Evolutionary conservation across 1,140 invertebrate species (phyloP).

Genomic region (Hesperophylax magnus): DNA sequence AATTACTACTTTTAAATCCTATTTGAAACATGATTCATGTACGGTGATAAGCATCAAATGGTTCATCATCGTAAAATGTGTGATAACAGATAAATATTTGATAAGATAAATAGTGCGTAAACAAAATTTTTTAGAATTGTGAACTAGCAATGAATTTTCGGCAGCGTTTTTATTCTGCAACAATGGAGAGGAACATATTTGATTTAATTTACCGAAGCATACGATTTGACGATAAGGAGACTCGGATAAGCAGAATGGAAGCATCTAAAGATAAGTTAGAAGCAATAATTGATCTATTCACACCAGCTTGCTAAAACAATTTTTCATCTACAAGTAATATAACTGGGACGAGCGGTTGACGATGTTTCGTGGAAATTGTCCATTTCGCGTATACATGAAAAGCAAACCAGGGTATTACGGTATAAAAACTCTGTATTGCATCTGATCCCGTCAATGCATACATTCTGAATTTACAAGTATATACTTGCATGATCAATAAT

Average conservation of each 20-base stretch:
- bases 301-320: background rate
- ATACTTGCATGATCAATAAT: slow-evolving; percentile 42
- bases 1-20: too few relatives aligned
- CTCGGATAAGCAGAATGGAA: background rate
- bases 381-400: slow-evolving; percentile 59
- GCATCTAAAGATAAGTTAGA: slow-evolving; percentile 10
- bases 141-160: background rate
- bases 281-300: slow-evolving; percentile 2
- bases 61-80: too few relatives aligned
- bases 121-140: background rate
- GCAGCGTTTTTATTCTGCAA: background rate
- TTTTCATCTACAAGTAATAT: slow-evolving; percentile 42
- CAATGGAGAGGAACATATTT: slow-evolving; percentile 11
- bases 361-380: too few relatives aligned
- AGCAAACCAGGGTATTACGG: slow-evolving; percentile 61
- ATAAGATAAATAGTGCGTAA: background rate
- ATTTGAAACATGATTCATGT: too few relatives aligned
- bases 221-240: slow-evolving; percentile 4
- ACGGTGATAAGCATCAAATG: too few relatives aligned
- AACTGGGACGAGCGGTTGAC: slow-evolving; percentile 46
- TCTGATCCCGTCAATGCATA: slow-evolving; percentile 54
- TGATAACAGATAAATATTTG: too few relatives aligned
- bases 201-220: background rate
- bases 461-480: slow-evolving; percentile 7
- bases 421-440: slow-evolving; percentile 61